Conservation (phyloP, 1,140 invertebrate species). For the Aphelenchoides fujianensis region DNA sequence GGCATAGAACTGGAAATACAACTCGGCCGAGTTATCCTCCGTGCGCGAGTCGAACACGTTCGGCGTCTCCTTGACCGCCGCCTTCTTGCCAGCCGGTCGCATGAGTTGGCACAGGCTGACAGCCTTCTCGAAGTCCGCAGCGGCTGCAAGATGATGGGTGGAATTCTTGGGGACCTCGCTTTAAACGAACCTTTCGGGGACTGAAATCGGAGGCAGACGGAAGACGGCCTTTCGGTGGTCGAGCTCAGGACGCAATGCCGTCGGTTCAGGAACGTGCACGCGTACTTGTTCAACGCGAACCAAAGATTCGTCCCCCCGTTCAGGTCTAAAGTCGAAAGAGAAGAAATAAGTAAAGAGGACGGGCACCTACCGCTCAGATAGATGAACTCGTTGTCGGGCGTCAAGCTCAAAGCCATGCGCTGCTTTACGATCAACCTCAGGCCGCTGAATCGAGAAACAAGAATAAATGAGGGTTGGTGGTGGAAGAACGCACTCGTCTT, state of each 20-base stretch:
- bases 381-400: neutral
- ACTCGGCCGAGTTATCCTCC: slow-evolving; percentile 15
- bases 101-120: slow-evolving; percentile 11
- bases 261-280: neutral
- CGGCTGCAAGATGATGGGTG: neutral
- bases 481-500: no score
- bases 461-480: no score
- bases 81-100: neutral
- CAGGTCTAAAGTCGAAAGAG: neutral
- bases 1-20: slow-evolving; percentile 79
- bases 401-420: neutral
- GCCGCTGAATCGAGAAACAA: neutral
- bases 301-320: neutral
- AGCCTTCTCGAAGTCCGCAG: slow-evolving; percentile 13
- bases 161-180: no score
- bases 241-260: neutral
- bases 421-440: neutral
- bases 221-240: neutral
- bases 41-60: neutral
- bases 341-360: neutral
- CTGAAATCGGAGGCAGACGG: slow-evolving; percentile 1
- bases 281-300: neutral
- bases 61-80: neutral
- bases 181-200: neutral
- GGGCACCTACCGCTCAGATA: neutral